Conservation (phyloP, 2,797 vertebrate genomes). For the Lagothrix lagotricha region DNA sequence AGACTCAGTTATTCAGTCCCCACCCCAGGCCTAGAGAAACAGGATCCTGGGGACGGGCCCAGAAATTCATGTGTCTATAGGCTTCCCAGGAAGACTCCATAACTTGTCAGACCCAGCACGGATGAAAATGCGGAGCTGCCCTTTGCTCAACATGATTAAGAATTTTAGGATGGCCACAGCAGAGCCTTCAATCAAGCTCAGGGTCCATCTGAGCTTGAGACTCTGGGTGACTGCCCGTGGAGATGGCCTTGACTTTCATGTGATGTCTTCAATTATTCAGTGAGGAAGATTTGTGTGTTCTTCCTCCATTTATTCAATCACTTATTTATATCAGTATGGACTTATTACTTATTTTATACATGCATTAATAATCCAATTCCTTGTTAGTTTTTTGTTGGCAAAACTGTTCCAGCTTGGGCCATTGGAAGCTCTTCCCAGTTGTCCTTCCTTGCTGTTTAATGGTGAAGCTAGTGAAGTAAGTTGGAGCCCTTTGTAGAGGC, state of each 20-base stretch:
- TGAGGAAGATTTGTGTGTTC: not conserved
- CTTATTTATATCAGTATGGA: not conserved
- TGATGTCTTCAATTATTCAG: too few relatives aligned
- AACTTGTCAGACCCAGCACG: not conserved
- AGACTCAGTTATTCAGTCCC: not conserved
- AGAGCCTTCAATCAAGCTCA: not conserved
- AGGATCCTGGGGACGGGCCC: not conserved
- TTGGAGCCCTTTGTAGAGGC: not conserved
- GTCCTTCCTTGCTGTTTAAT: not conserved
- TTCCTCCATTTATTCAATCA: not conserved
- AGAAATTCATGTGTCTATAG: not conserved
- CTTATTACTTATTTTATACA: not conserved
- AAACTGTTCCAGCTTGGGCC: not conserved
- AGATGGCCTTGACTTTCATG: too few relatives aligned
- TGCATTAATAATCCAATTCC: not conserved
- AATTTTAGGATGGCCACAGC: not conserved
- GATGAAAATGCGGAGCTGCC: not conserved
- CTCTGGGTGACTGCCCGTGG: rapidly evolving
- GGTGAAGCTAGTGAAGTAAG: not conserved
- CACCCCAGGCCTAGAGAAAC: not conserved
- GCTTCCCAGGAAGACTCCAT: not conserved
- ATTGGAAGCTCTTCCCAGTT: not conserved
- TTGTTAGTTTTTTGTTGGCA: not conserved
- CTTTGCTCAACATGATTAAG: not conserved
- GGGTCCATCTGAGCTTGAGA: not conserved